A percentile compares a stretch with the other conserved stretches of the same genome.
These are phyloP conservation scores for Xylota segnis DNA, from an alignment of 2,888 invertebrate genomes.

Conservation along the genomic window DNA sequence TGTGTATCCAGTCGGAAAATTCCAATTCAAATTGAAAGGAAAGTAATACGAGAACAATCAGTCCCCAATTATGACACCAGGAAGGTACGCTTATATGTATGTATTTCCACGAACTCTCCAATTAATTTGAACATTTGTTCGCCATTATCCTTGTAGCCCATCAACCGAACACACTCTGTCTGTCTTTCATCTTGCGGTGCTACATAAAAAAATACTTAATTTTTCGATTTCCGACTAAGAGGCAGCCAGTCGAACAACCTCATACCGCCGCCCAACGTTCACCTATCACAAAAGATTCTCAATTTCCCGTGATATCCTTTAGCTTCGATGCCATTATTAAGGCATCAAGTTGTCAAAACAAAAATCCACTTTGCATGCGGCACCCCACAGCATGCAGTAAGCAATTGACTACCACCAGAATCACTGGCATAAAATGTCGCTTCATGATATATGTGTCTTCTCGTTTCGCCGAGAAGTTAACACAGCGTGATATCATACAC, in stretches of 20 bases:
- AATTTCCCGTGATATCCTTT: conserved; percentile 62
- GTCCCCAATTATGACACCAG: neutral
- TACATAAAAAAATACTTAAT: conserved; percentile 32
- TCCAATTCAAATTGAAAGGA: too few relatives aligned
- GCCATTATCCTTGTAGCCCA: conserved; percentile 23
- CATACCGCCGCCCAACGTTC: conserved; percentile 13
- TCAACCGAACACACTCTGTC: neutral
- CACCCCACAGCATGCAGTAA: conserved; percentile 24
- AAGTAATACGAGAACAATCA: conserved; percentile 12
- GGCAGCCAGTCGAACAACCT: neutral
- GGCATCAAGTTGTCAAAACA: conserved; percentile 60
- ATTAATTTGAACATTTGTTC: conserved; percentile 35
- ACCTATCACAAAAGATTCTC: conserved; percentile 45
- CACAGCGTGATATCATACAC: conserved; percentile 29
- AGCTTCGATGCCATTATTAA: conserved; percentile 46
- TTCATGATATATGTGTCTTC: conserved; percentile 38
- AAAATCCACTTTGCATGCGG: conserved; percentile 59
- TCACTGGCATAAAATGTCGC: conserved; percentile 36
- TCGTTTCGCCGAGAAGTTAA: conserved; percentile 11
- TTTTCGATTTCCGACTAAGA: conserved; percentile 51
- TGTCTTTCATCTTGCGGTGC: neutral
- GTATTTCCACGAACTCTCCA: conserved; percentile 13
- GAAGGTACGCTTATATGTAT: neutral
- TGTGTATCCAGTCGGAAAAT: neutral
- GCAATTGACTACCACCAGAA: conserved; percentile 44